Evolutionary conservation across 2,888 invertebrate species (phyloP).

Genomic region (Phyto melanocephala): DNA sequence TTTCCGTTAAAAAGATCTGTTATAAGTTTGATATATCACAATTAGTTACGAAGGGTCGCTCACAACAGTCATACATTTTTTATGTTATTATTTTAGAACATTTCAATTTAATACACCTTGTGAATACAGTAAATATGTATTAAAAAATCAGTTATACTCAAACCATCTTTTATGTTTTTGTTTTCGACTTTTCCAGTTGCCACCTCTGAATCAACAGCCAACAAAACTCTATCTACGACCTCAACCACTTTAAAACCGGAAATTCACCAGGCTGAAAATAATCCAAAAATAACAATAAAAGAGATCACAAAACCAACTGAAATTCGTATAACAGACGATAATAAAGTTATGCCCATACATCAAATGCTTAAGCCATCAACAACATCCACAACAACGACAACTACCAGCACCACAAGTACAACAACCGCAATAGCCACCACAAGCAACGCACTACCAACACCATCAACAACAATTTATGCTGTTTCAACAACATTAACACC

Average conservation of each 20-base stretch:
- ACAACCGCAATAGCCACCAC: conserved; percentile 50
- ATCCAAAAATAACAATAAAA: conserved; percentile 77
- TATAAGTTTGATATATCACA: no score
- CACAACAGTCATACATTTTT: no score
- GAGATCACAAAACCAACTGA: conserved; percentile 78
- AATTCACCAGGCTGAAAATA: conserved; percentile 66
- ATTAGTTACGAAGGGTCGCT: no score
- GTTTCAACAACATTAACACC: conserved; percentile 21
- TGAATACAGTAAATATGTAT: no score
- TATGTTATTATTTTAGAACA: no score
- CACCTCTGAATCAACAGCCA: conserved; percentile 47
- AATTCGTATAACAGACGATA: conserved; percentile 77
- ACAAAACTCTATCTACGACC: conserved; percentile 50
- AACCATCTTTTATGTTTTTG: background rate
- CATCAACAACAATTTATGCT: conserved; percentile 42
- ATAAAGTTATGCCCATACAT: conserved; percentile 71
- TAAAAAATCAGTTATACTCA: no score
- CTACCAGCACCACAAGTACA: conserved; percentile 55
- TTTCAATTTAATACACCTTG: no score
- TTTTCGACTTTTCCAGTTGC: conserved; percentile 28
- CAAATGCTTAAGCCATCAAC: conserved; percentile 70
- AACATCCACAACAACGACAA: conserved; percentile 63
- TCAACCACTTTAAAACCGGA: conserved; percentile 61
- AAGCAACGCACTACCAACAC: conserved; percentile 42
- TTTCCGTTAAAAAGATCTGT: no score